Evolutionary conservation across 2,888 invertebrate genomes (phyloP).

Genomic region (Eledona agricola): DNA sequence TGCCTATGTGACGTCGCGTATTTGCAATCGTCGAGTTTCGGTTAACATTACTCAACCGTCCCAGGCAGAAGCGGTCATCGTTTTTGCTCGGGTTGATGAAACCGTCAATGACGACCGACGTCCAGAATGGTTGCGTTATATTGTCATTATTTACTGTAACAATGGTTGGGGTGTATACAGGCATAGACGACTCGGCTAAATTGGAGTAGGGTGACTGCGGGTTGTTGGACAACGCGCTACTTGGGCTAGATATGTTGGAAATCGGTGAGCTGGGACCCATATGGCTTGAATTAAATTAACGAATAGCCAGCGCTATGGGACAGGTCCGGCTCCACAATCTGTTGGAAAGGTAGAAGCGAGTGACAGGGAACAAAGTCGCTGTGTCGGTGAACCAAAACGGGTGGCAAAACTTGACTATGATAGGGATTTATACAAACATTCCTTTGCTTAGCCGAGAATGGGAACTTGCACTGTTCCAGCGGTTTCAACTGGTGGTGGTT

Average conservation of each 20-base stretch:
- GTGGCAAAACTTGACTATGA: conserved; percentile 97
- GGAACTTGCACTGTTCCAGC: conserved; percentile 92
- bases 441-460: conserved; percentile 96
- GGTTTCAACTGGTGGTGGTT: conserved; percentile 98
- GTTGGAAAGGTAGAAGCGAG: conserved; percentile 88
- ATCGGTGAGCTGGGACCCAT: conserved; percentile 70
- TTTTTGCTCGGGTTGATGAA: conserved; percentile 98
- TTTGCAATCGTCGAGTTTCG: conserved; percentile 98
- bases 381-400: conserved; percentile 96
- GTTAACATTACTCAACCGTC: conserved; percentile 97
- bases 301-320: conserved; percentile 93
- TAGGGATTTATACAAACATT: conserved; percentile 99
- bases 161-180: conserved; percentile 91
- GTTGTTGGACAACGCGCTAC: conserved; percentile 66
- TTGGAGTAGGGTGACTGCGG: conserved; percentile 79
- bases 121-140: conserved; percentile 69
- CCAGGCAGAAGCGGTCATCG: conserved; percentile 95
- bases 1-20: conserved; percentile 96
- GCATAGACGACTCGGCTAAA: conserved; percentile 93
- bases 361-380: conserved; percentile 95
- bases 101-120: conserved; percentile 95
- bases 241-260: conserved; percentile 72
- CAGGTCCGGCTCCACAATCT: conserved; percentile 87
- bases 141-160: conserved; percentile 70
- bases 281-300: conserved; percentile 73